phyloP scores from a whole-genome alignment of 2,888 invertebrate species.

The Dolomedes plantarius region DNA sequence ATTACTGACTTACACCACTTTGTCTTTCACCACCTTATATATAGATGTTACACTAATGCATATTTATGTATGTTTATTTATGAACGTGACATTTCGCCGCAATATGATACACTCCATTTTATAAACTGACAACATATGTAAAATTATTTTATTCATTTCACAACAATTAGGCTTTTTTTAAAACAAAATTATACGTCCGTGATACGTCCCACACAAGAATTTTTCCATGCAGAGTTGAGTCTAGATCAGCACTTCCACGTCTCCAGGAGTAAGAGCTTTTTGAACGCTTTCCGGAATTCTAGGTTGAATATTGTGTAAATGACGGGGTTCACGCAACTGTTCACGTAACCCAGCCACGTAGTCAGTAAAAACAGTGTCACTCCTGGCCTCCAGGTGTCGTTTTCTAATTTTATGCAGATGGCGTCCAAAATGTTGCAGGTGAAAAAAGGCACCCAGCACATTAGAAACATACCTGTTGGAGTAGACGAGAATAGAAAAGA shows the following conservation, averaged over 20 bases:
- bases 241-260: slow-evolving; percentile 41
- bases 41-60: too few species aligned
- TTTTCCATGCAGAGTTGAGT: neutral
- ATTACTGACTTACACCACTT: too few species aligned
- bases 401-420: slow-evolving; percentile 86
- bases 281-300: slow-evolving; percentile 98
- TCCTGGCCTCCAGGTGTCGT: slow-evolving; percentile 86
- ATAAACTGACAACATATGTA: neutral
- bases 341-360: slow-evolving; percentile 99
- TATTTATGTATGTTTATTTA: too few species aligned
- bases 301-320: slow-evolving; percentile 97
- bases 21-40: too few species aligned
- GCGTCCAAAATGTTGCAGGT: slow-evolving; percentile 98
- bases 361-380: slow-evolving; percentile 94
- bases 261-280: slow-evolving; percentile 86
- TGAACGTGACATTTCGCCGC: too few species aligned
- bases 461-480: slow-evolving; percentile 93
- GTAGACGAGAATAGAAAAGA: too few species aligned
- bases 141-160: neutral
- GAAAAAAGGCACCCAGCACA: slow-evolving; percentile 99
- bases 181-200: neutral
- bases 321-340: slow-evolving; percentile 84
- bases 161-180: neutral
- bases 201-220: neutral
- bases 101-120: too few species aligned